Conservation (phyloP, 2,888 invertebrate genomes). For the Stenodema calcarata region DNA sequence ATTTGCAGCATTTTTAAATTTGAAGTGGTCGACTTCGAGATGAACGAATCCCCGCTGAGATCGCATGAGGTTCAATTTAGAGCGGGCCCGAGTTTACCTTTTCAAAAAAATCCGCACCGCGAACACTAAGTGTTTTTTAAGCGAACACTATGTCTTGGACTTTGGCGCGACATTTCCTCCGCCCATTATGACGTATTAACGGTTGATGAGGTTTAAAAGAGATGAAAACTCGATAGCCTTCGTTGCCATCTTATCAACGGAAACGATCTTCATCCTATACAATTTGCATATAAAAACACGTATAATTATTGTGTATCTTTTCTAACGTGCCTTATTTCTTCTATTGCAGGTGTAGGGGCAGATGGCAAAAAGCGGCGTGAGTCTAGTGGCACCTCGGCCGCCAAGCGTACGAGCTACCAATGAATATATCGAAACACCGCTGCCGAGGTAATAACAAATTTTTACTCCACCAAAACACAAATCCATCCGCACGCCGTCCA, state of each 20-base stretch:
- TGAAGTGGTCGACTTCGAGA: not conserved
- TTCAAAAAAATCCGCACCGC: no score
- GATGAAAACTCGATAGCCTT: no score
- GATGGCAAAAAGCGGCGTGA: slow-evolving; percentile 60
- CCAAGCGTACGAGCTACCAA: slow-evolving; percentile 72
- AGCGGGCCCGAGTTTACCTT: no score
- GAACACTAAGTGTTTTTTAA: no score
- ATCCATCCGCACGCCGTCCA: no score
- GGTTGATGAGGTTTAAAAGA: no score
- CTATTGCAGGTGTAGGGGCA: slow-evolving; percentile 60
- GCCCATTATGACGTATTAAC: no score
- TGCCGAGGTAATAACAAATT: slow-evolving; percentile 59
- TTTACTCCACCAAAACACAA: no score
- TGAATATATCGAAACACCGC: slow-evolving; percentile 92
- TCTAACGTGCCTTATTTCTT: not conserved
- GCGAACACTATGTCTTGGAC: no score
- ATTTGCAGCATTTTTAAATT: not conserved
- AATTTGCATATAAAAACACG: no score
- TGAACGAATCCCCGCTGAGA: not conserved
- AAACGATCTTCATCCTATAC: no score
- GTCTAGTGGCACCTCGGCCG: slow-evolving; percentile 73
- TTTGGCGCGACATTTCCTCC: not conserved
- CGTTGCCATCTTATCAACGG: no score
- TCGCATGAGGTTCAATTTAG: not conserved
- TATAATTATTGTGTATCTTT: not conserved